A percentile compares a stretch with the other conserved stretches of the same genome.
Conservation (phyloP, 2,888 invertebrate species). For the Bombylius major region DNA sequence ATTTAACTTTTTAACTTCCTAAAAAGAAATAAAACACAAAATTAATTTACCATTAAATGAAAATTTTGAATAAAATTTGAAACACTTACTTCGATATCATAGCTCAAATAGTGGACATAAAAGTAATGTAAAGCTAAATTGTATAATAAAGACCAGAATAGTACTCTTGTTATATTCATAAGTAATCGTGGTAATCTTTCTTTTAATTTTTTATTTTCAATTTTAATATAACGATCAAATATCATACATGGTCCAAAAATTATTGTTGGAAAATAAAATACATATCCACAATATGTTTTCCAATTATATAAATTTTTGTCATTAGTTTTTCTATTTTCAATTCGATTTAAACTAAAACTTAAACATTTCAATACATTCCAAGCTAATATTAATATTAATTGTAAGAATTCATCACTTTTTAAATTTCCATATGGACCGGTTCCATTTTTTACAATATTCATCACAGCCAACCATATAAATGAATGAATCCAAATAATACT, state of each 20-base stretch:
- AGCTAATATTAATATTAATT: slow-evolving; percentile 32
- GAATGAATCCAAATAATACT: neutral
- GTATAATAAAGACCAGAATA: slow-evolving; percentile 55
- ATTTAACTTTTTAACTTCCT: slow-evolving; percentile 48
- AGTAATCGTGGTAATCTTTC: slow-evolving; percentile 36
- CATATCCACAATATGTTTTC: slow-evolving; percentile 54
- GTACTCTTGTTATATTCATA: slow-evolving; percentile 42
- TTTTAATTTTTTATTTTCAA: slow-evolving; percentile 8
- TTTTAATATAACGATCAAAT: slow-evolving; percentile 53
- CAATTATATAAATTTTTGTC: slow-evolving; percentile 24
- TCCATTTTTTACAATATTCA: slow-evolving; percentile 10
- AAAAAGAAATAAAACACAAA: slow-evolving; percentile 22
- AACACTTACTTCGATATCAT: slow-evolving; percentile 45
- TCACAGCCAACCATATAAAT: slow-evolving; percentile 11
- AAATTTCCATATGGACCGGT: neutral
- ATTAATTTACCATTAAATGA: neutral
- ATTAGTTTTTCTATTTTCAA: slow-evolving; percentile 20
- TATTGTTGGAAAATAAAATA: slow-evolving; percentile 71
- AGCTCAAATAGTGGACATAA: slow-evolving; percentile 66
- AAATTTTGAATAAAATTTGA: neutral
- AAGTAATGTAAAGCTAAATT: slow-evolving; percentile 66
- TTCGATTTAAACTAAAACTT: slow-evolving; percentile 54
- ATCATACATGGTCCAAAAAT: slow-evolving; percentile 74
- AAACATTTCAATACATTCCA: slow-evolving; percentile 67
- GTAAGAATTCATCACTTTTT: slow-evolving; percentile 23